Base-by-base conservation (phyloP, 2,797 vertebrate genomes). In the Scarus forsteni region DNA sequence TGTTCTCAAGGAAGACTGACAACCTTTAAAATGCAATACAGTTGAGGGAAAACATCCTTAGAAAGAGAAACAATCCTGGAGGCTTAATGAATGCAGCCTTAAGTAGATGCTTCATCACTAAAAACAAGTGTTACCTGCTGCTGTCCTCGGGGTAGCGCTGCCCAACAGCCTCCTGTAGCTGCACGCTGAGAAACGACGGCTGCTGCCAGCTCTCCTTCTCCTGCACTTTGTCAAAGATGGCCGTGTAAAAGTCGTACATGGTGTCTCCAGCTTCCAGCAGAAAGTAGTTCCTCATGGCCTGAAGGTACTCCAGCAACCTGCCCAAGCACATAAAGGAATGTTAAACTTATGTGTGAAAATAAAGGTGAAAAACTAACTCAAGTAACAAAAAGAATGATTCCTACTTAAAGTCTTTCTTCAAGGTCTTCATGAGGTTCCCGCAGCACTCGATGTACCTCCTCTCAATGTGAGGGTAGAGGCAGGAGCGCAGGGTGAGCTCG, bases 211-310 rank as follows among this genome's bases (percentile, higher is more conserved):
- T 95, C 88, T 99, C 97, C 76, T 97, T 98, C 89, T 99, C 97
- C 89, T 96, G 94, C 75, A 98, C 97, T 89, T 99, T 99, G 78
- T 99, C 98, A 91, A 99, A 99, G 90, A 99, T 99, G 43, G 97
- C 96, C 0, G 97, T 99, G 88, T 98, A 99, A 87, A 99, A 99
- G 87, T 99, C 98, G 72, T 99, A 99, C 98, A 99, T 99, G 36
- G 97, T 99, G 90, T 99, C 98, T 45, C 98, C 98, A 10, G 97
- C 98, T 89, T 99, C 98, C 89, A 99, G 94, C 68, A 99, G 92
- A 88, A 99, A 99, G 83, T 99, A 99, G 88, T 98, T 98, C 77
- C 98, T 97, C 98, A 99, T 99, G 13, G 98, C 97, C 56, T 99
- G 97, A 53, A 99, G 95, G 86, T 98, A 98, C 54, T 97, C 98